Evolutionary conservation across 2,797 vertebrate species (phyloP).

Genomic region (Xenopus petersii): DNA sequence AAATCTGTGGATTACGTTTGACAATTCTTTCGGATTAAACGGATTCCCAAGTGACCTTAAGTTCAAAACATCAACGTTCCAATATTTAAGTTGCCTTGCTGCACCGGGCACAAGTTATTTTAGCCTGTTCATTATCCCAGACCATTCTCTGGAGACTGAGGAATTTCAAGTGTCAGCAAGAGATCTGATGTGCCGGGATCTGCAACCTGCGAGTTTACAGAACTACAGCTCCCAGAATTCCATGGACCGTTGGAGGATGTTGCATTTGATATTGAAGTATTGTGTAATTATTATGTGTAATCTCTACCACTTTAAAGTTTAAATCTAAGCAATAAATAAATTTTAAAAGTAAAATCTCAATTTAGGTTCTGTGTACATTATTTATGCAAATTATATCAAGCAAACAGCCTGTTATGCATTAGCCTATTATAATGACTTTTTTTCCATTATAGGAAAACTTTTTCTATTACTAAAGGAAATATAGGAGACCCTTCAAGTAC

Average conservation of each 20-base stretch:
- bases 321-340: too few species aligned
- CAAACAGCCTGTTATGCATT: too few species aligned
- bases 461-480: too few species aligned
- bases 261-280: too few species aligned
- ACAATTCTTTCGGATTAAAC: slow-evolving; percentile 39
- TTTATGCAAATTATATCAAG: too few species aligned
- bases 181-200: neutral
- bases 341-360: too few species aligned
- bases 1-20: slow-evolving; percentile 41
- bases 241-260: neutral
- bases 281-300: too few species aligned
- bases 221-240: neutral
- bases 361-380: too few species aligned
- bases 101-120: neutral
- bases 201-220: neutral
- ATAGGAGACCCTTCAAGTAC: too few species aligned
- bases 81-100: slow-evolving; percentile 3
- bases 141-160: neutral
- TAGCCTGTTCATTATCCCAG: neutral
- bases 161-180: neutral
- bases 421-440: too few species aligned
- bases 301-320: too few species aligned
- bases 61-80: slow-evolving; percentile 26
- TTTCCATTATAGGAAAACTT: too few species aligned
- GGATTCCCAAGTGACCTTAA: slow-evolving; percentile 35